Evolutionary conservation across 1,140 invertebrate genomes (phyloP), one percentile per base, ranked within the genome.

Genomic region (Pseudomyrmex flavicornis): DNA sequence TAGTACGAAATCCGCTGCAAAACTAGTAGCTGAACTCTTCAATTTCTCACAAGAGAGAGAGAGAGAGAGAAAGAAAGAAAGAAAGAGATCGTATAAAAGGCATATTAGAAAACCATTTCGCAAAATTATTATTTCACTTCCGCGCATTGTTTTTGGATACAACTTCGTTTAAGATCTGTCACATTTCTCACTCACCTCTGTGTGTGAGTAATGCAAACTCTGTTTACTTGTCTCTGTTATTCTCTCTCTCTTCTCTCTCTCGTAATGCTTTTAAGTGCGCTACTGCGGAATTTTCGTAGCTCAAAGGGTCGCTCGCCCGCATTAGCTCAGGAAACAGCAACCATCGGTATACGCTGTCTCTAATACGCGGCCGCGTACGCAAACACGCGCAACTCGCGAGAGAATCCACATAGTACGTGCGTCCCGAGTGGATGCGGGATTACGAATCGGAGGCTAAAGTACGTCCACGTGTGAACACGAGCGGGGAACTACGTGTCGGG

Each of bases 371-470:
- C 66, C 48, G 76, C 76, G 66, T 80, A 59, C 66, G 76, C 76
- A 80, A 80, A 80, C 76, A 80, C 66, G 76, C 76, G 66, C 76
- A 80, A 80, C 76, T 80, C 66, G 56, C 44, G 54, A 80, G 54
- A 80, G 59, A 72, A 66, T 80, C 66, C 76, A 58, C 65, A 80
- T 54, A 70, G 76, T 70, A 80, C 63, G 58, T 44, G 79, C 70
- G 70, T 35, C 80, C 44, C 72, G 70, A 83, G 69, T 62, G 72
- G 65, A 68, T 66, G 72, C 68, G 80, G 54, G 72, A 80, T 80
- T 80, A 79, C 65, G 17, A 65, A 79, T 58, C 50, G 20, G 66
- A 72, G 66, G 35, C 50, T 72, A 50, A 70, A 80, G 66, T 70
- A 59, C 76, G 63, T 59, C 56, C 44, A 72, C 76, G 68, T 50